phyloP scores from a whole-genome alignment of 2,797 vertebrate genomes.

The Danio tinwini region DNA sequence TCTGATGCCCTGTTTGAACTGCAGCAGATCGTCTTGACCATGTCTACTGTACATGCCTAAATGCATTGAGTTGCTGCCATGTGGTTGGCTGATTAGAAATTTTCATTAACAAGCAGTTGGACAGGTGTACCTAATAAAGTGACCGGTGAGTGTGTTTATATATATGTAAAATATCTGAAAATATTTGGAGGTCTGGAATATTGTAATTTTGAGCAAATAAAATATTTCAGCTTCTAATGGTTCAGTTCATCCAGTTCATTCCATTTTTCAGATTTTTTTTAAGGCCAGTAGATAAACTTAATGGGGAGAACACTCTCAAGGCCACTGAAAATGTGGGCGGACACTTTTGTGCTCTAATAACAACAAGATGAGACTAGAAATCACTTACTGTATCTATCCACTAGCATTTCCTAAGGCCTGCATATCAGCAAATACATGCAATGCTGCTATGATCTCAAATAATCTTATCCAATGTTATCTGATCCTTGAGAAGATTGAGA shows the following conservation, averaged over 20 bases:
- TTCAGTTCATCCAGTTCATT: not conserved
- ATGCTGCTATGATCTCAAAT: conserved; percentile 5
- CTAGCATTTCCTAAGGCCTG: not conserved
- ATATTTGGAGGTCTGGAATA: no score
- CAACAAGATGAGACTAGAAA: not conserved
- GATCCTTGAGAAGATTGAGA: not conserved
- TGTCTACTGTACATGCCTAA: no score
- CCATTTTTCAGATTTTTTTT: not conserved
- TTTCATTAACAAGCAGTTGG: no score
- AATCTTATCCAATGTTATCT: conserved; percentile 1
- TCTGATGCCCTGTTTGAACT: no score
- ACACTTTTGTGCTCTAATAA: not conserved
- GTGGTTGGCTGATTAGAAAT: no score
- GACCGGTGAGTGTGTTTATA: no score
- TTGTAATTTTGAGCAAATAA: no score
- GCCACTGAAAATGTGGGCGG: not conserved
- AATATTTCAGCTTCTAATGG: not conserved
- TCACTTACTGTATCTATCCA: not conserved
- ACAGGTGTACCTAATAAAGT: no score
- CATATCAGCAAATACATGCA: not conserved
- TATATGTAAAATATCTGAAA: no score
- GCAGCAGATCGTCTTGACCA: no score
- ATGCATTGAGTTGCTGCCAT: no score
- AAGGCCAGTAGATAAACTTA: not conserved
- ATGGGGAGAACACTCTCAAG: not conserved